Evolutionary conservation across 2,888 invertebrate species (phyloP), one percentile per base, ranked within the genome.

Genomic region (Physocephala rufipes): DNA sequence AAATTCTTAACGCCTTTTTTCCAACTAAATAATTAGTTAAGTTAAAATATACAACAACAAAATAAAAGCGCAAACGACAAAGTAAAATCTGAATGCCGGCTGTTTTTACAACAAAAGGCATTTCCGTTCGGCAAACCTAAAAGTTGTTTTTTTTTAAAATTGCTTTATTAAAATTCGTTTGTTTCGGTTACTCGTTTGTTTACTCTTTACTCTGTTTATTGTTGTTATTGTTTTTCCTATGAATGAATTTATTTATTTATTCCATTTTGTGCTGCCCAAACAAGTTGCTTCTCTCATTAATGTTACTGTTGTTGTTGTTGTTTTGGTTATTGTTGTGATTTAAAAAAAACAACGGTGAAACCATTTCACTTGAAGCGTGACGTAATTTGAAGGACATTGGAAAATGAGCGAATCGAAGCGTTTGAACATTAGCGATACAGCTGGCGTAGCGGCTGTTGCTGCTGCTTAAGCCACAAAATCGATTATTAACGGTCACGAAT

Each of bases 111-210:
- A 59, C 21, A n/a, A 61, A 67, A 59, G 51, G 59, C 58, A 59
- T 67, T 67, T 59, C 67, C 59, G 58, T 61, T 58, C 21, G 19
- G 47, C 47, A 58, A 58, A 28, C 9, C 4, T 36, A n/a, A 45
- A 45, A 15, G 21, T 26, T n/a, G 26, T 28, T 58, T 67, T 30
- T 49, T 45, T 59, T 19, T 12, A 24, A 24, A 49, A 19, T 9
- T 51, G 26, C 59, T 47, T 59, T 59, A 67, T 59, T 61, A 36
- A 66, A 58, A 28, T 59, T 67, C 59, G 16, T 21, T 58, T n/a
- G 21, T 51, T 51, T 65, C 19, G 26, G 28, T 67, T 19, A 16
- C 7, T 26, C n/a, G 24, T 13, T 45, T 43, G 19, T 36, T 16
- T 36, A 58, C n/a, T 58, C 47, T 24, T 67, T 59, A 16, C 47